Evolutionary conservation across 2,113 vertebrate species (phyloP).

Genomic region (Stegostoma tigrinum): DNA sequence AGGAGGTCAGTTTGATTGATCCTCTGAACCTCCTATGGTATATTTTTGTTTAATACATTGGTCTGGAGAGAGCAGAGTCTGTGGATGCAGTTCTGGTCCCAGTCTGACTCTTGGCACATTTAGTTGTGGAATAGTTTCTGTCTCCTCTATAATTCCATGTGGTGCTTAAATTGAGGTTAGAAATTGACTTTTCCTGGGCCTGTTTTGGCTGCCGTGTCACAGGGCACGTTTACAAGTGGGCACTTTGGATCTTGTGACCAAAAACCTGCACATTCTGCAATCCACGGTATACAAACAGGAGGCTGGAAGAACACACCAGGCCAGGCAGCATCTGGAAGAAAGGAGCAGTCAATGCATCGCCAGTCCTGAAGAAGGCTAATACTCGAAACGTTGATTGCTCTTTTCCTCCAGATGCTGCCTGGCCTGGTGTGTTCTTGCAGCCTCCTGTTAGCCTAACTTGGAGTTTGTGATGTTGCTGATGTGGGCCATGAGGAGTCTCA

Average conservation of each 20-base stretch:
- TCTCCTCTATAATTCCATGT: background rate
- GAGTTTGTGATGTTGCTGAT: background rate
- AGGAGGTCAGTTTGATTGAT: background rate
- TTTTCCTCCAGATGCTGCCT: too few species aligned
- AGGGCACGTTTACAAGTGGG: background rate
- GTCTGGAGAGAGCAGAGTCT: background rate
- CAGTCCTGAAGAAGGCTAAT: too few species aligned
- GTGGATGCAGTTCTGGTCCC: background rate
- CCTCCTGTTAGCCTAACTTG: too few species aligned
- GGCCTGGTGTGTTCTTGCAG: too few species aligned
- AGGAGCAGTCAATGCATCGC: too few species aligned
- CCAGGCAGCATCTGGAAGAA: too few species aligned
- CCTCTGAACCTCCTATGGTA: background rate
- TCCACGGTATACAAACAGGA: too few species aligned
- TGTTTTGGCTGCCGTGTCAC: background rate
- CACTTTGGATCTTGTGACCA: background rate
- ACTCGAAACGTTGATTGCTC: too few species aligned
- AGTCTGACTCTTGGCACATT: background rate
- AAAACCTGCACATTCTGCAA: background rate
- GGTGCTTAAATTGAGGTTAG: background rate
- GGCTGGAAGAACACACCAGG: too few species aligned
- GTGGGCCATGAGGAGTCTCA: background rate
- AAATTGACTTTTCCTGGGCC: background rate
- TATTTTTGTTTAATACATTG: background rate
- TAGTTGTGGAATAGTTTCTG: background rate